Evolutionary conservation across 2,113 vertebrate genomes (phyloP).

Genomic region (Tyrannus savana): DNA sequence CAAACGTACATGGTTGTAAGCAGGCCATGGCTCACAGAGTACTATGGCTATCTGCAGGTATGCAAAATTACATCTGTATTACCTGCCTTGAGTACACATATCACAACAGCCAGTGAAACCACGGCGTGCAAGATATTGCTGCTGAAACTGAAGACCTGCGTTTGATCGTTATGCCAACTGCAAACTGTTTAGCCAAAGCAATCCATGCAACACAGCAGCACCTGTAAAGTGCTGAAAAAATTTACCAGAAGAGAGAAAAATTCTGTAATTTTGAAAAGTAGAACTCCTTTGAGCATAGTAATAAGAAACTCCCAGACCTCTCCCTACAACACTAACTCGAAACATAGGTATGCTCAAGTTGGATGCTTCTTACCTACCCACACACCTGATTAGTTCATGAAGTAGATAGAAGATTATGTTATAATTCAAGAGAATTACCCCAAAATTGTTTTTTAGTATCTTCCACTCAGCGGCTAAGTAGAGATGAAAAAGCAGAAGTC

Average conservation of each 20-base stretch:
- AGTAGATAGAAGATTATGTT: neutral
- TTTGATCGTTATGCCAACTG: neutral
- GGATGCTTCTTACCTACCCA: neutral
- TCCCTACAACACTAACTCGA: neutral
- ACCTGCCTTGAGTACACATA: neutral
- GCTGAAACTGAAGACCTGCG: neutral
- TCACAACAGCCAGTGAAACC: neutral
- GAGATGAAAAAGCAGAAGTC: neutral
- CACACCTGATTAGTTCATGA: fast-evolving
- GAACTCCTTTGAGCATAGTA: neutral
- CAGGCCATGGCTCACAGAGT: neutral
- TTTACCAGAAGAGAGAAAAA: neutral
- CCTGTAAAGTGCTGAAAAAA: neutral
- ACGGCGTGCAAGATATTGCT: neutral
- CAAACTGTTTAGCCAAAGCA: neutral
- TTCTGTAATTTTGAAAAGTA: neutral
- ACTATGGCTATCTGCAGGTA: neutral
- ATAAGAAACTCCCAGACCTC: neutral
- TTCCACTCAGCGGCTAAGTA: neutral
- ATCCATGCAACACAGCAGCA: neutral
- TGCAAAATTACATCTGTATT: neutral
- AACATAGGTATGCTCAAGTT: neutral
- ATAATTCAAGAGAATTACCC: neutral
- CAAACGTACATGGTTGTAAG: neutral
- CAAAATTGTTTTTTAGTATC: neutral